phyloP scores from a whole-genome alignment of 2,888 invertebrate genomes.

The Ophion costatus region DNA sequence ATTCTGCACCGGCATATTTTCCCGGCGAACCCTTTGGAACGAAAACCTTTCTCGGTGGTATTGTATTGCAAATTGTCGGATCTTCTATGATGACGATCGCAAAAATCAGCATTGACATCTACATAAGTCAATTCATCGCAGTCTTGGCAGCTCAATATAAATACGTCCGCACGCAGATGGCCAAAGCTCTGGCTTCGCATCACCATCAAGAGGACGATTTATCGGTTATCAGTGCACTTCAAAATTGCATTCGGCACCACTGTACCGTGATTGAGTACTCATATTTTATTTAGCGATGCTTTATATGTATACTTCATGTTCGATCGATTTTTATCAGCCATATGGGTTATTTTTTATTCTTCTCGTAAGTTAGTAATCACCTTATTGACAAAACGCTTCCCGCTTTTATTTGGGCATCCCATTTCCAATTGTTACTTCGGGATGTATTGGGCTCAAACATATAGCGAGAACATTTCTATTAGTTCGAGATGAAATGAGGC shows the following conservation, averaged over 20 bases:
- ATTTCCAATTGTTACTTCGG: too few species aligned
- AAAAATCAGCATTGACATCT: constrained; percentile 70
- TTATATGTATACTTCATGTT: not conserved
- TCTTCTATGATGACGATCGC: constrained; percentile 49
- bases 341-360: not conserved
- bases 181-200: constrained; percentile 24
- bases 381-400: not conserved
- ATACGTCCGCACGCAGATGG: constrained; percentile 64
- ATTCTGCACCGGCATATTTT: constrained; percentile 63
- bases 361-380: not conserved
- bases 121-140: constrained; percentile 69
- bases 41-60: constrained; percentile 58
- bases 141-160: constrained; percentile 70
- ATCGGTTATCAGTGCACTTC: constrained; percentile 45
- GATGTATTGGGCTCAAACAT: too few species aligned
- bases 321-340: not conserved
- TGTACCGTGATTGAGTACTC: constrained; percentile 46
- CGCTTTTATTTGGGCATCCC: not conserved
- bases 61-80: constrained; percentile 57
- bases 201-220: constrained; percentile 25
- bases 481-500: too few species aligned
- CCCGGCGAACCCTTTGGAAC: constrained; percentile 66
- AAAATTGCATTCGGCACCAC: constrained; percentile 49
- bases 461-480: too few species aligned
- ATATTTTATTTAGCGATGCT: not conserved